Conservation (phyloP, 2,888 invertebrate species). For the Acanthococcus lagerstroemiae region DNA sequence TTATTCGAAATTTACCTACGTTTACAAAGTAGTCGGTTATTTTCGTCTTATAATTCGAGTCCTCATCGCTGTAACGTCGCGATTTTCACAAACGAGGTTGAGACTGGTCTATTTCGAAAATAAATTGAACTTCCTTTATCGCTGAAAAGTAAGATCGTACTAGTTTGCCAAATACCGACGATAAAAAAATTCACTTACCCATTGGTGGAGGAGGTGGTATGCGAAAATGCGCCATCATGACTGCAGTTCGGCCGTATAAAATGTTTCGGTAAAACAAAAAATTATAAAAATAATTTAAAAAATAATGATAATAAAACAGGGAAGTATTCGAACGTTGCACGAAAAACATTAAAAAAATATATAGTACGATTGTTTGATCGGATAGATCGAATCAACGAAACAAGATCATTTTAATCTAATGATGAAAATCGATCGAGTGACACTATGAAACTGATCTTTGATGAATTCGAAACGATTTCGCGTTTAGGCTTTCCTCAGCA, state of each 20-base stretch:
- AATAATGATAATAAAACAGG: background rate
- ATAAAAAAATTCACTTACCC: slow-evolving; percentile 12
- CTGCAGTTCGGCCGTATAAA: background rate
- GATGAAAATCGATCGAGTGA: slow-evolving; percentile 9
- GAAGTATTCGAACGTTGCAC: background rate
- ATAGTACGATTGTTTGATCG: background rate
- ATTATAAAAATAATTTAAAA: background rate
- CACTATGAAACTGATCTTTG: slow-evolving; percentile 20
- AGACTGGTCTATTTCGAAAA: no score
- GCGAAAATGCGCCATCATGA: slow-evolving; percentile 28
- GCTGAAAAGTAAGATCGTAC: no score
- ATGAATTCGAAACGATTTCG: background rate
- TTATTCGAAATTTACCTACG: no score
- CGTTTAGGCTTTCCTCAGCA: background rate
- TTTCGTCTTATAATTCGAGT: no score
- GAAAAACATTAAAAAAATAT: background rate
- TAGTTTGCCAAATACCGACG: no score
- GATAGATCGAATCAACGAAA: background rate
- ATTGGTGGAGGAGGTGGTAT: slow-evolving; percentile 22
- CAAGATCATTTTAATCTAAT: background rate
- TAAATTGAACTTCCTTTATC: no score
- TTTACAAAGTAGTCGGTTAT: no score
- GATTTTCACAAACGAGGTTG: no score
- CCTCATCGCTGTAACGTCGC: no score
- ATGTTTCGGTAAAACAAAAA: background rate